Conservation (phyloP, 2,797 vertebrate genomes). For the Muraenolepis orangiensis region DNA sequence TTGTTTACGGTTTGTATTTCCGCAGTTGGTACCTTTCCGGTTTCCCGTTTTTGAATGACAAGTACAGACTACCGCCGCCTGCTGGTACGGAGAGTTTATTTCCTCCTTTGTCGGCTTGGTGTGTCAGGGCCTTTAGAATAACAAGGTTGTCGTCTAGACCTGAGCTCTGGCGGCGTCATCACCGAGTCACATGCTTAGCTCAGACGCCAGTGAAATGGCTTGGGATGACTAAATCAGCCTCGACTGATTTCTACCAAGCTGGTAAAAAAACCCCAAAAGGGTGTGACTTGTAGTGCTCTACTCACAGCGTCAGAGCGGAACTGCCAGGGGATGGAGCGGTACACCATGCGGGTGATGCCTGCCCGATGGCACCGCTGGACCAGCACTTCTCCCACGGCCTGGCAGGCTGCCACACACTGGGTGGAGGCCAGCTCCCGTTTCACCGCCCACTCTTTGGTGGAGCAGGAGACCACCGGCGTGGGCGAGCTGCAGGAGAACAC, state of each 20-base stretch:
- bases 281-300: slow-evolving; percentile 47
- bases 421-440: slow-evolving; percentile 84
- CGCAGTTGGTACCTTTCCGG: no score
- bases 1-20: no score
- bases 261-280: no score
- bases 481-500: slow-evolving; percentile 76
- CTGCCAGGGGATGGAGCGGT: slow-evolving; percentile 81
- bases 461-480: slow-evolving; percentile 81
- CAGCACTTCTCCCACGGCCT: slow-evolving; percentile 85
- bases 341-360: slow-evolving; percentile 86
- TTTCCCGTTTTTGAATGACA: no score
- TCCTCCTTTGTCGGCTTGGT: no score
- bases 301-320: slow-evolving; percentile 74
- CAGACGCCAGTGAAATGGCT: background rate
- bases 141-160: background rate
- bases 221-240: background rate
- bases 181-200: no score
- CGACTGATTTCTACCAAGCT: no score
- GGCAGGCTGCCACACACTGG: slow-evolving; percentile 77
- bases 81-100: no score
- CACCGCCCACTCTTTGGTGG: slow-evolving; percentile 91
- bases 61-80: no score
- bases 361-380: slow-evolving; percentile 86
- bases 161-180: background rate
- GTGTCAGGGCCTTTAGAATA: no score